Evolutionary conservation across 2,113 vertebrate species (phyloP).

Genomic region (Natator depressus): DNA sequence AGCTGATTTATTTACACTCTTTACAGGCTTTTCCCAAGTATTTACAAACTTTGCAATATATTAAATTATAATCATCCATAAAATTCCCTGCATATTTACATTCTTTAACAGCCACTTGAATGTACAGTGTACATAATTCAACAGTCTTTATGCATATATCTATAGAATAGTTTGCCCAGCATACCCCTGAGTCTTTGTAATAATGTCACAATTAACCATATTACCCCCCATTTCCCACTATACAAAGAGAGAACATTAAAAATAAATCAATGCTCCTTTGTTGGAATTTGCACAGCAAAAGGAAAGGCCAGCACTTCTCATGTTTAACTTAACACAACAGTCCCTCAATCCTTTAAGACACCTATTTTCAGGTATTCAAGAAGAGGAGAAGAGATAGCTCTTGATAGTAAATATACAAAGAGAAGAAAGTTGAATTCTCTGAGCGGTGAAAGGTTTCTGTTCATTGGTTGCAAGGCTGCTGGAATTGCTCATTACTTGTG

Average conservation of each 20-base stretch:
- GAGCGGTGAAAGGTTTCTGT: background rate
- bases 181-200: slow-evolving; percentile 58
- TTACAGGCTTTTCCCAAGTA: slow-evolving; percentile 60
- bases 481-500: background rate
- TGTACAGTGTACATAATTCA: slow-evolving; percentile 9
- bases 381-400: background rate
- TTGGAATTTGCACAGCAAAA: slow-evolving; percentile 12
- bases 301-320: slow-evolving; percentile 27
- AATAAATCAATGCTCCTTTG: slow-evolving; percentile 25
- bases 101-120: slow-evolving; percentile 2
- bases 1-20: slow-evolving; percentile 73
- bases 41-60: slow-evolving; percentile 64
- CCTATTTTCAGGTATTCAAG: background rate
- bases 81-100: slow-evolving; percentile 73
- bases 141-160: slow-evolving; percentile 24
- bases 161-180: slow-evolving; percentile 33
- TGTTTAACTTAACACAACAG: slow-evolving; percentile 19
- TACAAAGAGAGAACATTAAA: background rate
- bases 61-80: slow-evolving; percentile 62
- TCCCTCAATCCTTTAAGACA: background rate
- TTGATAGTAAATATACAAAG: background rate
- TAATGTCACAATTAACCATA: background rate
- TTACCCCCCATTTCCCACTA: background rate
- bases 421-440: background rate
- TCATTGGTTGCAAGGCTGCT: fast-evolving